A percentile compares a stretch with the other conserved stretches of the same genome.
Conservation (phyloP, 2,113 vertebrate genomes). For the Alces alces region DNA sequence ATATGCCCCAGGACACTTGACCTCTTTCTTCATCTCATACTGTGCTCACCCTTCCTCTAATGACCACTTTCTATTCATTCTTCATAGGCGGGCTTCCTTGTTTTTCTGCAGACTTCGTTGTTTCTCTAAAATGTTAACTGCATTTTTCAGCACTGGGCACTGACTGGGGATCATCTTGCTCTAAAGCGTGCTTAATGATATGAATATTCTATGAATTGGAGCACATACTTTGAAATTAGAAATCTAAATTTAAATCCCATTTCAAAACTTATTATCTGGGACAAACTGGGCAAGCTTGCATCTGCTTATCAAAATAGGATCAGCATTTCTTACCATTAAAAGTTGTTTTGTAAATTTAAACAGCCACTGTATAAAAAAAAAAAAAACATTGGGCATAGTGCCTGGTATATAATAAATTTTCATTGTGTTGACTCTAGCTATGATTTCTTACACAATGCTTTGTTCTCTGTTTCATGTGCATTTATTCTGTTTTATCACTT, state of each 20-base stretch:
- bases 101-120: not conserved
- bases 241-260: not conserved
- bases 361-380: not conserved
- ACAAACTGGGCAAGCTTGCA: not conserved
- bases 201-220: not conserved
- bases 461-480: not conserved
- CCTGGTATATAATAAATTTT: not conserved
- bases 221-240: not conserved
- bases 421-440: not conserved
- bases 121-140: not conserved
- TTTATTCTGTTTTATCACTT: not conserved
- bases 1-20: rapidly evolving
- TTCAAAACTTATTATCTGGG: not conserved
- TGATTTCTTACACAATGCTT: not conserved
- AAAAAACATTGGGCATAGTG: not conserved
- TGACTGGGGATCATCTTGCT: not conserved
- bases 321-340: not conserved
- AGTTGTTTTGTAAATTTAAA: not conserved
- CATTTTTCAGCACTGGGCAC: not conserved
- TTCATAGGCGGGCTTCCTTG: rapidly evolving
- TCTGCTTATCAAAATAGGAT: not conserved
- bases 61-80: not conserved
- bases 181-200: not conserved
- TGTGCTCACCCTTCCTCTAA: rapidly evolving
- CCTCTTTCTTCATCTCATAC: not conserved